These are phyloP conservation scores for Pissodes strobi DNA, from an alignment of 1,140 invertebrate genomes.

Conservation along the genomic window DNA sequence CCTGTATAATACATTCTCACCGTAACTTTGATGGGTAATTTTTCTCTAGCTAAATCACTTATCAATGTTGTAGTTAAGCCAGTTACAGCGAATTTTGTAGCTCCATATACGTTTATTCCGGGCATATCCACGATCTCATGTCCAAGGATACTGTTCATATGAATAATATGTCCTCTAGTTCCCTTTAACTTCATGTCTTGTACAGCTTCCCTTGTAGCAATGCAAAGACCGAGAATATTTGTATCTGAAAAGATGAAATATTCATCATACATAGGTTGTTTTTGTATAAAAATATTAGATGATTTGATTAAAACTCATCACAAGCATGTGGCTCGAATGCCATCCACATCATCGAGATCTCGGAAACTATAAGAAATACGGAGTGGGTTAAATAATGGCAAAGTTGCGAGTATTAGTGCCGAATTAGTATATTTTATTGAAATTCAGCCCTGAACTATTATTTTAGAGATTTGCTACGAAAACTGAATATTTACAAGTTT, in stretches of 20 bases:
- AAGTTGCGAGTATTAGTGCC: too few species aligned
- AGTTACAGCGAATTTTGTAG: constrained; percentile 62
- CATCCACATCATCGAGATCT: too few species aligned
- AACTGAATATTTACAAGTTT: too few species aligned
- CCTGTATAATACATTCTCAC: too few species aligned
- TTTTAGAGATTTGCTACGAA: too few species aligned
- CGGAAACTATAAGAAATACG: too few species aligned
- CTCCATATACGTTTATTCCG: constrained; percentile 57
- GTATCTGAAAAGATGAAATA: constrained; percentile 6
- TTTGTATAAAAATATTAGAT: too few species aligned
- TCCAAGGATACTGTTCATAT: constrained; percentile 63
- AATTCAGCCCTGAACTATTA: too few species aligned
- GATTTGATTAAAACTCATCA: too few species aligned
- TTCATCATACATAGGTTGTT: not conserved
- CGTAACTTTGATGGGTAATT: constrained; percentile 55
- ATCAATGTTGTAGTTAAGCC: constrained; percentile 61
- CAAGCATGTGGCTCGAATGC: too few species aligned
- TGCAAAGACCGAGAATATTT: constrained; percentile 61
- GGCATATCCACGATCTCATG: constrained; percentile 30
- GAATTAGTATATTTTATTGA: too few species aligned
- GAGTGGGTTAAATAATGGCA: too few species aligned
- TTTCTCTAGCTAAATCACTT: constrained; percentile 56
- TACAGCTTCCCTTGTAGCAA: constrained; percentile 67
- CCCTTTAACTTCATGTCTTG: constrained; percentile 62
- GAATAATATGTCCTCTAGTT: constrained; percentile 69